phyloP scores from a whole-genome alignment of 1,140 invertebrate genomes.

The Heliothis virescens region DNA sequence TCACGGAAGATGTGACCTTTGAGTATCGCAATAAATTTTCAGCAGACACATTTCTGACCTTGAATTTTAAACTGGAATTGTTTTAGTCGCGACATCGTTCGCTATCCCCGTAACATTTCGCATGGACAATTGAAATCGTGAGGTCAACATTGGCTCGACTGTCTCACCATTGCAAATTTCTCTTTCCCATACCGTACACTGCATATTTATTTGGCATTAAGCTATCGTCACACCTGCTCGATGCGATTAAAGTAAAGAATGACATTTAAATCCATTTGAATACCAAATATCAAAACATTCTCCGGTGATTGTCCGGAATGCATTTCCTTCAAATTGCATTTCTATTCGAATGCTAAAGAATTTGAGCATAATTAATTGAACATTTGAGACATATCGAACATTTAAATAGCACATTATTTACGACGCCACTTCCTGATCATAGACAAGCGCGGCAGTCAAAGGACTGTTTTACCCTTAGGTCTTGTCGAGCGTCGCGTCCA shows the following conservation, averaged over 20 bases:
- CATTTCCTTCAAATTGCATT: conserved; percentile 12
- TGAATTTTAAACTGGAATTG: conserved; percentile 80
- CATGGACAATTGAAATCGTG: conserved; percentile 85
- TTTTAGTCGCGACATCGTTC: conserved; percentile 81
- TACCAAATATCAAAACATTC: conserved; percentile 21
- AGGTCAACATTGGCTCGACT: conserved; percentile 80
- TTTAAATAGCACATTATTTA: conserved; percentile 41
- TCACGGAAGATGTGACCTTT: conserved; percentile 41
- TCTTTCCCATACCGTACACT: conserved; percentile 78
- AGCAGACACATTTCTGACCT: conserved; percentile 73
- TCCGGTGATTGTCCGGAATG: conserved; percentile 23
- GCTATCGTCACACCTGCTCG: conserved; percentile 52
- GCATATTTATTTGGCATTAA: conserved; percentile 67
- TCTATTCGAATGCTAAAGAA: not conserved
- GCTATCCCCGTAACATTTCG: conserved; percentile 81
- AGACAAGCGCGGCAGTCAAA: conserved; percentile 41
- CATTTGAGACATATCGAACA: conserved; percentile 34
- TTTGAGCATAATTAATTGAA: conserved; percentile 35
- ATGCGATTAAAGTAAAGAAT: conserved; percentile 50
- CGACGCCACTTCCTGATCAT: conserved; percentile 29
- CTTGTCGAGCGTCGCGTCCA: conserved; percentile 40
- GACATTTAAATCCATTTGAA: conserved; percentile 42
- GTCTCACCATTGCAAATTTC: conserved; percentile 81
- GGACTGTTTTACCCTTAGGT: conserved; percentile 45
- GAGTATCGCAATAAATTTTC: conserved; percentile 43